Evolutionary conservation across 2,113 vertebrate species (phyloP).

Genomic region (Anarhynchus alexandrinus): DNA sequence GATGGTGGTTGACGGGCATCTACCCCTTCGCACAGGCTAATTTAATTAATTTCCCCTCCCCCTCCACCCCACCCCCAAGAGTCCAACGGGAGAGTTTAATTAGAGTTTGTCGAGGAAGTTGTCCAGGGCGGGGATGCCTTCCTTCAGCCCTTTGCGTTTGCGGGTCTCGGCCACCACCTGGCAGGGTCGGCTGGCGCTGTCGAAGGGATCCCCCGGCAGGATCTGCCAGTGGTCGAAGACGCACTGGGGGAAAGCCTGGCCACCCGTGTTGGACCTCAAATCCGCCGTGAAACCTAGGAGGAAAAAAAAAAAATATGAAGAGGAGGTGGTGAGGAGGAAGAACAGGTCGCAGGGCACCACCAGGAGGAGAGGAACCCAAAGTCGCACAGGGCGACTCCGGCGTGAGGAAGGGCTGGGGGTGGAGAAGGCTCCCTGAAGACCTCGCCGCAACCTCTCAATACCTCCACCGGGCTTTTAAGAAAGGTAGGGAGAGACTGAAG

Average conservation of each 20-base stretch:
- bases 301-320: not conserved
- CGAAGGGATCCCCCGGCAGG: constrained; percentile 86
- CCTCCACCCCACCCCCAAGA: not conserved
- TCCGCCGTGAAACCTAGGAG: constrained; percentile 90
- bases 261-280: constrained; percentile 89
- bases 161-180: constrained; percentile 85
- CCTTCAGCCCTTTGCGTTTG: constrained; percentile 94
- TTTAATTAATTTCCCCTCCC: not conserved
- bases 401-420: not conserved
- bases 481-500: not conserved
- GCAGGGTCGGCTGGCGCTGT: constrained; percentile 73
- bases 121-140: constrained; percentile 88
- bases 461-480: not conserved
- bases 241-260: constrained; percentile 95
- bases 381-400: too few species aligned
- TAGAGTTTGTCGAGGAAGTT: constrained; percentile 92
- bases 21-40: not conserved
- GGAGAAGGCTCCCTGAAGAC: not conserved
- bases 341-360: too few species aligned
- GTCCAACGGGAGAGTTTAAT: not conserved
- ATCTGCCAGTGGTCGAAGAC: constrained; percentile 98
- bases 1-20: not conserved
- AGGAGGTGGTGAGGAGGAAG: not conserved
- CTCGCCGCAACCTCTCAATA: not conserved
- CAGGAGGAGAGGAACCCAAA: not conserved